Base-by-base conservation (phyloP, 2,797 vertebrate genomes). In the Falco peregrinus region DNA sequence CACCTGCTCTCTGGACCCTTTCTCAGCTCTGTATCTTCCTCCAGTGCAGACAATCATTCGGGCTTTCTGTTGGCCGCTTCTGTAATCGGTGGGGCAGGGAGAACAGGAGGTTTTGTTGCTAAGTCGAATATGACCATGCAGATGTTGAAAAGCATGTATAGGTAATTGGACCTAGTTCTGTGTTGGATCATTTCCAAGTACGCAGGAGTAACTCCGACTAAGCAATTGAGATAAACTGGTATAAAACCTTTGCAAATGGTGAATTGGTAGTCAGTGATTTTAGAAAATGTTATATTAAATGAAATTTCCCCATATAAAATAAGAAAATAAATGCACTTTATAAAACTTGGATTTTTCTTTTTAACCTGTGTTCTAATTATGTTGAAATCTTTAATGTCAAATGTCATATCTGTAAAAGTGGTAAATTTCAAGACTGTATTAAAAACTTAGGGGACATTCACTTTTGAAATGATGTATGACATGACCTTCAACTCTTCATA, bases 401-500 rank as follows among this genome's bases (percentile, higher is more conserved):
- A 75, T 50, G 82, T 51, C 69, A 19, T 68, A 50, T 47, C 45
- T 85, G 37, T 67, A 91, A 78, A 89, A 83, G 50, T 54, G 39
- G 75, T 93, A 87, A 87, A 93, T 95, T 95, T 92, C 81, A 90
- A 65, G 57, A 80, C 56, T 80, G 33, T 78, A 47, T 81, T 91
- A 87, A 83, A 92, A 93, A 70, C 57, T 45, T 74, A 68, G 17
- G 24, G 87, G 73, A 86, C 64, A 75, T 91, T 95, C 83, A 75
- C 53, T 83, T 91, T 91, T 78, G 73, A 91, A 95, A 84, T 86
- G 16, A 90, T 84, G n/a, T 69, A 81, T 84, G 82, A 89, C 73
- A 69, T 76, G 87, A 91, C 94, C 87, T 95, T 94, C 91, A 95
- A 77, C 24, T 70, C 50, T 92, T 93, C 79, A 54, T 85, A 91